Base-by-base conservation (phyloP, 2,113 vertebrate species). In the Erinaceus europaeus region DNA sequence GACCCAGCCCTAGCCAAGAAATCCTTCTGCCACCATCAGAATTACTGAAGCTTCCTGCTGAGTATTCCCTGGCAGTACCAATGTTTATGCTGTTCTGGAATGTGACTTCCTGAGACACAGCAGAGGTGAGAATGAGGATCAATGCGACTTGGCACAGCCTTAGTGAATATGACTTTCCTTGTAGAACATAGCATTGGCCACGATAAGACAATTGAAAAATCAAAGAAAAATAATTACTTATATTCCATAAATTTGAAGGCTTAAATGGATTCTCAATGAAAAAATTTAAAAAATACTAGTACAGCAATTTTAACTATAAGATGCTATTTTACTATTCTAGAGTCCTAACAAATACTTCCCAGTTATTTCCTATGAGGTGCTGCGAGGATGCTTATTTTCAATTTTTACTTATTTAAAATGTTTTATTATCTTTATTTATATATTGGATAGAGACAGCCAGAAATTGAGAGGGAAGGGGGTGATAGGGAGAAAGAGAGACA, bases 121-220 rank as follows among this genome's bases (percentile, higher is more conserved):
- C 46, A 14, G 52, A 91, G 78, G 74, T 87, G 79, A 93, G 53
- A 89, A 81, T 61, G 64, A 77, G 52, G 64, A 50, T 29, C 62
- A 40, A 0, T 29, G 73, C 14, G 62, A 76, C 50, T 53, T 81
- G 82, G 85, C 73, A 55, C 68, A 73, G 36, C n/a, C 75, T 79
- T 62, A 27, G 36, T 59, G 89, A 71, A 69, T 21, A 34, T 1
- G n/a, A 25, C 57, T 29, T 89, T 71, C 44, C 21, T 29, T 13
- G 3, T 32, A 6, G 17, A 86, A 29, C 20, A 42, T 6, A 52
- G 38, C 64, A 73, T 40, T 55, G 68, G 44, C 36, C 15, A 29
- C 48, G 77, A 38, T 79, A 53, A 84, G 32, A 61, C 59, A 59
- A 81, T 42, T 72, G 17, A 57, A 89, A 64, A 44, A 25, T n/a